Conservation (phyloP, 2,113 vertebrate genomes). For the Lichenostomus cassidix region DNA sequence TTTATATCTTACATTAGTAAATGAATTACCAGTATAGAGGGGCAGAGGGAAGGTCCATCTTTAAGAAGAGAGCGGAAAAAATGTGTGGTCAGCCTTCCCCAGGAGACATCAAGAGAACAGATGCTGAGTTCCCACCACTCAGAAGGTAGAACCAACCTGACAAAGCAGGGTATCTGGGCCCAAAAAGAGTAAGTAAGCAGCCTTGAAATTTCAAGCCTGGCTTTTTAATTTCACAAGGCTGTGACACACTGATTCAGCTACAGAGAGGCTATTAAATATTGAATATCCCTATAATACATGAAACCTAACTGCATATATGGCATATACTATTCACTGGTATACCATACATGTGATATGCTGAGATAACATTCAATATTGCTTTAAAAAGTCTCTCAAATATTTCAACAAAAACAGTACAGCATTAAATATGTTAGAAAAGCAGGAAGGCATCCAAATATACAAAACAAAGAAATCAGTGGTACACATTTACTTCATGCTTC, state of each 20-base stretch:
- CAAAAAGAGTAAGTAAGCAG: not conserved
- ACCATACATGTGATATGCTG: rapidly evolving
- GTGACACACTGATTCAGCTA: not conserved
- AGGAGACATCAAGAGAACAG: not conserved
- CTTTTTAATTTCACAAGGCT: not conserved
- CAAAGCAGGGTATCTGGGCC: not conserved
- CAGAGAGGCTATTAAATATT: not conserved
- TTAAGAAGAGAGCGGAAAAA: not conserved
- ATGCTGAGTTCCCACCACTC: not conserved
- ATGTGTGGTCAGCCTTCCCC: rapidly evolving
- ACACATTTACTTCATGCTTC: not conserved
- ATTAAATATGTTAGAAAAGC: not conserved
- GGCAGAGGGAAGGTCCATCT: not conserved
- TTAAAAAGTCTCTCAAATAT: not conserved
- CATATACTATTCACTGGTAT: not conserved
- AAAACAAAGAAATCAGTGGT: not conserved
- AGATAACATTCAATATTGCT: not conserved
- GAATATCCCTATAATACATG: not conserved
- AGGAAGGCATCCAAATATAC: not conserved
- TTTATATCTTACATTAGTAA: not conserved
- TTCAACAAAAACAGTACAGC: not conserved
- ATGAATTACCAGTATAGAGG: rapidly evolving
- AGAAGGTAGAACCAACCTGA: not conserved
- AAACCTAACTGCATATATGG: not conserved
- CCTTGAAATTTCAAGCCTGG: not conserved